Base-by-base conservation (phyloP, 2,113 vertebrate genomes). In the Aldabrachelys gigantea region DNA sequence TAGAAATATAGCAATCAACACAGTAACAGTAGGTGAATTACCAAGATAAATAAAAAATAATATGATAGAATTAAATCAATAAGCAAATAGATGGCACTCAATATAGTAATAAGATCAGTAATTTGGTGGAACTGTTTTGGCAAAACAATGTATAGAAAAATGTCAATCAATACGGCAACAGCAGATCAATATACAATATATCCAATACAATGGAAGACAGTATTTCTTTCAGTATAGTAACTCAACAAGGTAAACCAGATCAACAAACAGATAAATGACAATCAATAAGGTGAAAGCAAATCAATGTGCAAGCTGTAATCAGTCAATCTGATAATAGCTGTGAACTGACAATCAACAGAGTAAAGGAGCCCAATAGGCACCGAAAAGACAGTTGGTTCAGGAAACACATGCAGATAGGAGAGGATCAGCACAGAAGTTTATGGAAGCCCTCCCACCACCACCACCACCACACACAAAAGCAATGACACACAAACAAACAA, bases 1-100 rank as follows among this genome's bases (percentile, higher is more conserved):
- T 86, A 95, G 94, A 94, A 91, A 91, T 97, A 95, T 94, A 91
- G 91, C n/a, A 97, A 91, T 80, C 87, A 82, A 88, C 88, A 91
- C 85, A 87, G 82, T 90, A 96, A 96, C 95, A 96, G 96, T 94
- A 95, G 92, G 94, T 95, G 94, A 95, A 88, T 83, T 80, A 69
- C 44, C 91, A 82, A 82, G 78, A 57, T 85, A 97, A 96, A 93
- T 52, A 96, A 94, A 95, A 95, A 96, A 87, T 93, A 95, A 96
- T 94, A 95, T 54, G 92, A 93, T 91, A 82, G 90, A 95, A 95
- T 94, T 90, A 54, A 86, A 93, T 94, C 96, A 95, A 95, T 92
- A 95, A 95, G 88, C 89, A 93, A 94, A 83, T 95, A 88, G 50
- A 94, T 88, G 88, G 90, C 95, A 86, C 79, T 91, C 79, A 56